Evolutionary conservation across 1,140 invertebrate genomes (phyloP).

Genomic region (Aphelenchoides avenae): DNA sequence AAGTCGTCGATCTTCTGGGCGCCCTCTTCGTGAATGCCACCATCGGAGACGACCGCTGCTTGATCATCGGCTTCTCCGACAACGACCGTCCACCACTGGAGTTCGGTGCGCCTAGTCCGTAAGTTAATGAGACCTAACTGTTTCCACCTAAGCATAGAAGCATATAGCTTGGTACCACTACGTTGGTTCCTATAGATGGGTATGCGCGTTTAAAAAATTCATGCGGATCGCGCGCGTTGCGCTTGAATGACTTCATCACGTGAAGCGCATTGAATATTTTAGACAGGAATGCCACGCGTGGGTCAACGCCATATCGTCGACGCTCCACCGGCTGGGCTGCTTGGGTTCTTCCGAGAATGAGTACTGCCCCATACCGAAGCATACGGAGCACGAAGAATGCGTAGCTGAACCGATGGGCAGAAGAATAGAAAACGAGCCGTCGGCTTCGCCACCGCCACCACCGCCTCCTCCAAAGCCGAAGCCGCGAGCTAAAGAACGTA

Average conservation of each 20-base stretch:
- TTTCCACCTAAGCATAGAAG: not conserved
- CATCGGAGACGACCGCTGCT: slow-evolving; percentile 22
- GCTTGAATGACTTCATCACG: too few species aligned
- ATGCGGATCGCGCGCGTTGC: too few species aligned
- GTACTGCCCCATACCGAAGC: not conserved
- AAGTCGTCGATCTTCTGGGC: slow-evolving; percentile 21
- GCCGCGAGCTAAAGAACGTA: too few species aligned
- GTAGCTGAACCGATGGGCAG: not conserved
- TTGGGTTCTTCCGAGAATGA: slow-evolving; percentile 11
- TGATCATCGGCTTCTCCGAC: slow-evolving; percentile 22
- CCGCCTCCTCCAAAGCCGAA: too few species aligned
- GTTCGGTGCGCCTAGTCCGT: slow-evolving; percentile 16
- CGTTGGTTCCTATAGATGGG: not conserved
- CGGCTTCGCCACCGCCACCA: slow-evolving; percentile 1
- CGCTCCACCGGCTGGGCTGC: slow-evolving; percentile 11
- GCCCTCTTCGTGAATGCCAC: slow-evolving; percentile 20
- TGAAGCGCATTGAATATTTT: too few species aligned
- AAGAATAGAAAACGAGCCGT: not conserved
- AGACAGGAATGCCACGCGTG: slow-evolving; percentile 15
- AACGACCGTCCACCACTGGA: slow-evolving; percentile 13
- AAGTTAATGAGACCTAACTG: slow-evolving; percentile 7
- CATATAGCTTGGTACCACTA: not conserved
- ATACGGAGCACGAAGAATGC: not conserved
- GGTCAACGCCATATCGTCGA: slow-evolving; percentile 1
- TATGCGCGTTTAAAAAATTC: too few species aligned